These are phyloP conservation scores for Luidia sarsii DNA, from an alignment of 53 echinoderm and acorn worm species.

Conservation along the genomic window DNA sequence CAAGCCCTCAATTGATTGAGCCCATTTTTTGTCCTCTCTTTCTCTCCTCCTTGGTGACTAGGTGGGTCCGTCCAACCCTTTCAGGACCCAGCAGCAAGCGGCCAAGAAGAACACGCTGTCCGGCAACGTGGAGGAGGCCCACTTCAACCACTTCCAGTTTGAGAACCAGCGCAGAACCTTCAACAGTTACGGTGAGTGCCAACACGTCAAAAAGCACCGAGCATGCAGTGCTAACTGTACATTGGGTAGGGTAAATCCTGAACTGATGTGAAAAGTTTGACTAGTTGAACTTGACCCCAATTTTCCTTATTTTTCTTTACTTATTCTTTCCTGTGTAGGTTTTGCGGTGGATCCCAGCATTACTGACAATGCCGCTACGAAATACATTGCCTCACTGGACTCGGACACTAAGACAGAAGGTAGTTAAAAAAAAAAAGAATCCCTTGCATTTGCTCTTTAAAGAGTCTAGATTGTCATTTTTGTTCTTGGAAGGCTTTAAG, in stretches of 20 bases:
- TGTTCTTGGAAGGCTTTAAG: neutral
- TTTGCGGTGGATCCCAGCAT: slow-evolving; percentile 90
- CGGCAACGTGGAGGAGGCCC: slow-evolving; percentile 83
- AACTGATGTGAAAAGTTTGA: neutral
- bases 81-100: slow-evolving; percentile 88
- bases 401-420: too few relatives aligned
- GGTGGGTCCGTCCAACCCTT: slow-evolving; percentile 92
- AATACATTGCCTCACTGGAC: slow-evolving; percentile 54
- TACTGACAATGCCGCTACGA: slow-evolving; percentile 56
- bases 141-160: slow-evolving; percentile 95
- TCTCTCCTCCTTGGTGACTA: slow-evolving; percentile 4
- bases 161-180: slow-evolving; percentile 97
- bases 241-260: too few relatives aligned
- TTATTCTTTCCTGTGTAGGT: slow-evolving; percentile 59
- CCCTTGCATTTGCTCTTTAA: too few relatives aligned
- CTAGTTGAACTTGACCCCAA: neutral
- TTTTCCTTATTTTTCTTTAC: neutral
- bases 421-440: too few relatives aligned
- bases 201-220: too few relatives aligned
- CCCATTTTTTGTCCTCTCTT: neutral
- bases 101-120: slow-evolving; percentile 84
- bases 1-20: neutral
- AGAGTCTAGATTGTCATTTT: too few relatives aligned
- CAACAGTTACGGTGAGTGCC: slow-evolving; percentile 92
- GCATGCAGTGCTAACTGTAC: too few relatives aligned